Evolutionary conservation across 2,113 vertebrate genomes (phyloP).

Genomic region (Herpetotheres cachinnans): DNA sequence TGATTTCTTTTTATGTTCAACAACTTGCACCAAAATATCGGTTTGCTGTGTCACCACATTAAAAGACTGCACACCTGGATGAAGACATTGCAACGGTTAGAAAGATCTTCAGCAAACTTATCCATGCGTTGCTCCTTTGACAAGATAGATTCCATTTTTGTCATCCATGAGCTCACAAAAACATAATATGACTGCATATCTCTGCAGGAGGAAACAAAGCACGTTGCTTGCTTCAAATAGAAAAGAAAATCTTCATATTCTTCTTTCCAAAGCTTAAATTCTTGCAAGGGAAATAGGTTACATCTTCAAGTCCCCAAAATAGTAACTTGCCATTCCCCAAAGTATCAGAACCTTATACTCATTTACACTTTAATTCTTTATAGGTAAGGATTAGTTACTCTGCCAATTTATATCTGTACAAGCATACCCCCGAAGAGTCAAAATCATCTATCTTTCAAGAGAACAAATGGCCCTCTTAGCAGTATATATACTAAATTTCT

Average conservation of each 20-base stretch:
- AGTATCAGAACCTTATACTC: not conserved
- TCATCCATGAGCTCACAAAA: conserved; percentile 98
- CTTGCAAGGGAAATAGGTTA: not conserved
- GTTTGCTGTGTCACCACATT: not conserved
- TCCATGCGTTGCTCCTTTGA: conserved; percentile 87
- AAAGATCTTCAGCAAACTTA: conserved; percentile 90
- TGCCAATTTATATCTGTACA: not conserved
- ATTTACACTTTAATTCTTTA: not conserved
- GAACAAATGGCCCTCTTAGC: not conserved
- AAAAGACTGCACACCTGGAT: conserved; percentile 83
- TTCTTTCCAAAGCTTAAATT: not conserved
- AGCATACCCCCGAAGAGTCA: not conserved
- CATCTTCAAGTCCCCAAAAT: not conserved
- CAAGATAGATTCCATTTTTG: conserved; percentile 97
- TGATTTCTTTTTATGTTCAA: not conserved
- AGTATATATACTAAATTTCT: not conserved
- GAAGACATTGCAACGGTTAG: conserved; percentile 92
- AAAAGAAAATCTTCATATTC: too few relatives aligned
- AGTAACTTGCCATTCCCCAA: not conserved
- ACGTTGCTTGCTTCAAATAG: not conserved
- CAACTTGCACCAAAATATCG: not conserved
- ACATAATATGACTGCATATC: conserved; percentile 97
- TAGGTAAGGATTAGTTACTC: not conserved
- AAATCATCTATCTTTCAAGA: not conserved
- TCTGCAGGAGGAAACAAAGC: conserved; percentile 73